Base-by-base conservation (phyloP, 2,113 vertebrate genomes). In the Athene cunicularia region DNA sequence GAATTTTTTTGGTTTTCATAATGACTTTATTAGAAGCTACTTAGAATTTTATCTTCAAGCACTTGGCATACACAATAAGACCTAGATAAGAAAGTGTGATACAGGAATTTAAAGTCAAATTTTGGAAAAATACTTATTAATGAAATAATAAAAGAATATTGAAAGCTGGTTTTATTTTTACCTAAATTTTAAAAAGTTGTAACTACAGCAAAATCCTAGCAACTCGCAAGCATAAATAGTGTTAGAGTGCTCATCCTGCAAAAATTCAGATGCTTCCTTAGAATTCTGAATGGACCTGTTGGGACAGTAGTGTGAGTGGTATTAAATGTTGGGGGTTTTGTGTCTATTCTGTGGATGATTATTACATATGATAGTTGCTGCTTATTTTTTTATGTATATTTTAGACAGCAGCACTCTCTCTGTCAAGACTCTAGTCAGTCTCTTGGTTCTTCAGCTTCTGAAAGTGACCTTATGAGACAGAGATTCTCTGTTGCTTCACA, bases 401-500 rank as follows among this genome's bases (percentile, higher is more conserved):
- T 91, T 96, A 99, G 99, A 94, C 98, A 98, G 39, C 98, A 98
- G 11, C 64, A 76, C 20, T 90, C 98, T 86, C 58, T 96, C 37
- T 97, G 84, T 84, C 98, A 58, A 79, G 99, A 99, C 37, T 97
- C 96, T 26, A 97, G 95, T 86, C 95, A 98, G 55, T 98, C 98
- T 74, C 72, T 96, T 95, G 99, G 98, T 96, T 99, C 99, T 32
- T 98, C 98, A 80, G 88, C 98, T 92, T 99, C 99, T 59, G 98
- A 98, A 45, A 95, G 30, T 58, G 99, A 99, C 39, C 41, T 97
- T 49, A 86, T 99, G 97, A 98, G 99, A 64, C 99, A 99, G 97
- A 98, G 98, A 27, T 99, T 99, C 95, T 99, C 99, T 35, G 95
- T 99, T 90, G 98, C 99, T 73, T 99, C 99, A 66, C 99, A 99